Evolutionary conservation across 30 jellyfish, hydroid and myxozoan species (phyloP).

Genomic region (Aurelia aurita): DNA sequence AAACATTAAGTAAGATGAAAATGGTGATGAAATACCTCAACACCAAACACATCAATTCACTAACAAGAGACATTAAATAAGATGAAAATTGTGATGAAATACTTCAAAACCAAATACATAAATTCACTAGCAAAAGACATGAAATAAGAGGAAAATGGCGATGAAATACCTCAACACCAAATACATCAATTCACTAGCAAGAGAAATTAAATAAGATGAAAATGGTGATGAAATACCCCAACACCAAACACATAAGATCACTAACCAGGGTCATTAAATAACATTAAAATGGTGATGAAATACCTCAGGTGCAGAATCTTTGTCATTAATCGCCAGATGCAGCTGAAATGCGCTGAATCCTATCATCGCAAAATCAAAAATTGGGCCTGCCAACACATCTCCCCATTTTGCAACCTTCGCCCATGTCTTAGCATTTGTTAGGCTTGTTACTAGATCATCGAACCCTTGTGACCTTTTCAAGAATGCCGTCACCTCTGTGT

Average conservation of each 20-base stretch:
- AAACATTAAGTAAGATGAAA: neutral
- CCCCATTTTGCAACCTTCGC: slow-evolving; percentile 6
- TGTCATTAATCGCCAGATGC: neutral
- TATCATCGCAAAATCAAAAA: neutral
- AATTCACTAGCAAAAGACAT: too few relatives aligned
- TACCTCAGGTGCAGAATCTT: neutral
- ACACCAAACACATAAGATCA: neutral
- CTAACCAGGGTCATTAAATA: neutral
- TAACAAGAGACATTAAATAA: too few relatives aligned
- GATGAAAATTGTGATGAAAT: too few relatives aligned
- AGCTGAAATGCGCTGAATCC: neutral
- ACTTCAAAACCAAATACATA: too few relatives aligned
- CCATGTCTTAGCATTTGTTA: neutral
- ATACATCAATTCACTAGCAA: neutral
- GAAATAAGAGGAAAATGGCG: too few relatives aligned
- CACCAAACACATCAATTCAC: too few relatives aligned
- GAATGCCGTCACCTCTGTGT: neutral
- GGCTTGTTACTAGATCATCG: neutral
- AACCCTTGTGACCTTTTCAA: neutral
- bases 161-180: too few relatives aligned
- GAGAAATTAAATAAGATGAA: neutral
- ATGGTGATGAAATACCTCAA: too few relatives aligned
- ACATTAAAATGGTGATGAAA: neutral
- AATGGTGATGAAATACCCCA: too few relatives aligned
- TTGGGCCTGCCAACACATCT: slow-evolving; percentile 2